These are phyloP conservation scores for Ormia ochracea DNA, from an alignment of 2,888 invertebrate genomes.

Conservation along the genomic window DNA sequence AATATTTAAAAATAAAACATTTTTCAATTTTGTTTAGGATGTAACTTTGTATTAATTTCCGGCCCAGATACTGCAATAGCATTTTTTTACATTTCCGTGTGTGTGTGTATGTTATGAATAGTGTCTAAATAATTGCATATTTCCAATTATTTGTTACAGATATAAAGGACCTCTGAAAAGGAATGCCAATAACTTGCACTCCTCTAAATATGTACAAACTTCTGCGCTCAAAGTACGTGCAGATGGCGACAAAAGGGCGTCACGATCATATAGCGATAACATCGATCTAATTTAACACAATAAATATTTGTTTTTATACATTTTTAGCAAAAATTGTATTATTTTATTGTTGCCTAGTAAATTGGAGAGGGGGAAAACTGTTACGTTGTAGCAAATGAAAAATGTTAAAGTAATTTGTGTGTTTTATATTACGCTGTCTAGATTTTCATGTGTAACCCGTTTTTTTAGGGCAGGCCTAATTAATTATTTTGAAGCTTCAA, in stretches of 20 bases:
- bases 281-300: neutral
- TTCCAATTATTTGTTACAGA: conserved; percentile 63
- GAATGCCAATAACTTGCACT: conserved; percentile 49
- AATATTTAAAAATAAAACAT: too few relatives aligned
- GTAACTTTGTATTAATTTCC: too few relatives aligned
- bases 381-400: too few relatives aligned
- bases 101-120: too few relatives aligned
- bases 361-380: too few relatives aligned
- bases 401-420: neutral
- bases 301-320: too few relatives aligned
- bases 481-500: neutral
- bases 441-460: neutral
- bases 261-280: conserved; percentile 32
- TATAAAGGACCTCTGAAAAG: conserved; percentile 69
- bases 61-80: too few relatives aligned
- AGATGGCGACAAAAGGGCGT: conserved; percentile 17
- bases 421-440: neutral
- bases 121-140: too few relatives aligned
- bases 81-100: too few relatives aligned
- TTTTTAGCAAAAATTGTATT: too few relatives aligned
- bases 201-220: conserved; percentile 64
- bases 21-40: too few relatives aligned
- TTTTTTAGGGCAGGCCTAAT: neutral
- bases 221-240: neutral
- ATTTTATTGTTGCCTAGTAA: too few relatives aligned